Percentiles rank a stretch among this genome's conserved stretches.
Conservation (phyloP, 2,888 invertebrate species). For the Coenonympha glycerion region DNA sequence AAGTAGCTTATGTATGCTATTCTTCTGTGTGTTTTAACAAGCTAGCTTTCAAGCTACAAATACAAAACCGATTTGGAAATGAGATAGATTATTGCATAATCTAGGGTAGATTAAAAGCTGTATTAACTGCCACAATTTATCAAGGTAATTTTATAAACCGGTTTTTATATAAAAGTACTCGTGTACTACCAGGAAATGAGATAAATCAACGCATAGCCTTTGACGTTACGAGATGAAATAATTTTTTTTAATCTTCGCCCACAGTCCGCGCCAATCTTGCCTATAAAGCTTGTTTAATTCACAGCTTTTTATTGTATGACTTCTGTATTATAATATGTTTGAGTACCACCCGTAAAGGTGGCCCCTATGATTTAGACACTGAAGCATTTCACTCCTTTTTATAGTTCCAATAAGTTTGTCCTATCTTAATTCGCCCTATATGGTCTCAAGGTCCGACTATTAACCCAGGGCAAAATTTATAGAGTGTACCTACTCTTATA, state of each 20-base stretch:
- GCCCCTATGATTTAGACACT: too few species aligned
- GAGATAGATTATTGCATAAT: too few species aligned
- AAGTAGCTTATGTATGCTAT: too few species aligned
- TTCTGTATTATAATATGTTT: background rate
- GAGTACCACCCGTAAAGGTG: too few species aligned
- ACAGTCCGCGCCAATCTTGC: constrained; percentile 2
- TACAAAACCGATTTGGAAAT: too few species aligned
- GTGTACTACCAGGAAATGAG: background rate
- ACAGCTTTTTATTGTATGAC: constrained; percentile 7
- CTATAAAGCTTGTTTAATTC: constrained; percentile 1
- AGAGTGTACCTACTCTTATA: constrained; percentile 8
- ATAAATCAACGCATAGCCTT: background rate
- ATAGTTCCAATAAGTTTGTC: too few species aligned
- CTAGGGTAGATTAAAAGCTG: too few species aligned
- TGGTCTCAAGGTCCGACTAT: constrained; percentile 4
- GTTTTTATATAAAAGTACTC: background rate
- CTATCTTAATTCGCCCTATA: background rate
- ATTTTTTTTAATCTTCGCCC: background rate
- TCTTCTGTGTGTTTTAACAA: too few species aligned
- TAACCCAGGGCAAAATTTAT: constrained; percentile 17
- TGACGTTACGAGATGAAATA: background rate
- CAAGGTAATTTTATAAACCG: background rate
- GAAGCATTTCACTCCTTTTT: too few species aligned
- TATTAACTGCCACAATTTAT: background rate
- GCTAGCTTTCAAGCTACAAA: too few species aligned